phyloP scores from a whole-genome alignment of 2,888 invertebrate species.

The Ennomos erosarius region DNA sequence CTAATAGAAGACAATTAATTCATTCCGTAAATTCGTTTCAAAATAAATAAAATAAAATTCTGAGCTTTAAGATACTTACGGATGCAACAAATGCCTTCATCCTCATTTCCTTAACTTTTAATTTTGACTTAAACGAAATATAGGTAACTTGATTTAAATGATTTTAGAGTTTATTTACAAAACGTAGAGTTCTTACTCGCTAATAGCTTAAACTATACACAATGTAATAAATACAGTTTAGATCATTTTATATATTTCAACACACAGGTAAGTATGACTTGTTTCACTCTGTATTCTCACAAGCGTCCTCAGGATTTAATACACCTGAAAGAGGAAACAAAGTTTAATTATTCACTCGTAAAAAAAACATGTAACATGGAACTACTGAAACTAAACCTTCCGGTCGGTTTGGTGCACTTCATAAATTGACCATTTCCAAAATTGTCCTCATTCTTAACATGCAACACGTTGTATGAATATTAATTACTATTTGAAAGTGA shows the following conservation, averaged over 20 bases:
- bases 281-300: slow-evolving; percentile 33
- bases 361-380: background rate
- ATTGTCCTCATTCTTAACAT: too few relatives aligned
- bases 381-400: too few relatives aligned
- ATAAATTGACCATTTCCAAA: too few relatives aligned
- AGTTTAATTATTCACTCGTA: slow-evolving; percentile 8
- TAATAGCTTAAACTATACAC: slow-evolving; percentile 44
- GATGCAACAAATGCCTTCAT: too few relatives aligned
- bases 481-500: too few relatives aligned
- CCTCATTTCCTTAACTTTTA: background rate
- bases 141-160: slow-evolving; percentile 41
- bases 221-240: slow-evolving; percentile 70
- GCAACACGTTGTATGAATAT: too few relatives aligned
- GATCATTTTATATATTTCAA: slow-evolving; percentile 52
- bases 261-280: slow-evolving; percentile 37
- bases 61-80: slow-evolving; percentile 5
- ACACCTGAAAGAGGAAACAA: slow-evolving; percentile 37
- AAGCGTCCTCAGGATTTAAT: slow-evolving; percentile 46
- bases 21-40: slow-evolving; percentile 13
- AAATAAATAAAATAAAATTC: slow-evolving; percentile 3
- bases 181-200: slow-evolving; percentile 24
- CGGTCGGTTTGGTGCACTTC: too few relatives aligned
- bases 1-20: background rate
- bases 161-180: slow-evolving; percentile 38
- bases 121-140: slow-evolving; percentile 34